Evolutionary conservation across 2,113 vertebrate species (phyloP), one percentile per base, ranked within the genome.

Genomic region (Dolichotis patagonum): DNA sequence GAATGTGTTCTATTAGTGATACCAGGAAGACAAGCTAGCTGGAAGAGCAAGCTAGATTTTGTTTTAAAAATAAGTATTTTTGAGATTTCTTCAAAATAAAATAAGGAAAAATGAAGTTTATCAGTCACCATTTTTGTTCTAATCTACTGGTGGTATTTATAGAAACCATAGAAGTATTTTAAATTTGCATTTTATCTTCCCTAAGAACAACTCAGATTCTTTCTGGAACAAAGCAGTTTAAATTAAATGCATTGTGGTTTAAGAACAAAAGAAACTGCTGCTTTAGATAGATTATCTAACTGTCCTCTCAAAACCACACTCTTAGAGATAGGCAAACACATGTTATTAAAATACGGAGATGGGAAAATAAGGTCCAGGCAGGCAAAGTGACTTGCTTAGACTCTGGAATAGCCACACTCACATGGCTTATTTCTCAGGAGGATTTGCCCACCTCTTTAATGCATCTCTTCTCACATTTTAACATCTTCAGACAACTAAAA

Each of bases 41-140:
- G 85, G 32, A 22, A 22, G 82, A 19, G 35, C 26, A 16, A 96
- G 54, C 30, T 86, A 62, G 49, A 82, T 52, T 91, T 93, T 38
- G 63, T 83, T 85, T 82, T n/a, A 69, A 96, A 96, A 95, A 30
- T 49, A 88, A 95, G 75, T 7, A 85, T 85, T 58, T 91, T 80
- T 24, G 95, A n/a, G 96, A 3, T 69, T 95, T 54, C 62, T 78
- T 84, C 62, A 85, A 90, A 95, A 77, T 41, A 71, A 87, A 92
- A 49, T 87, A 85, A 77, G 41, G 16, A 93, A 62, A 86, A 85
- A 71, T 73, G 63, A 95, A 82, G 38, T 9, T 88, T 67, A 3
- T 81, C 54, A 35, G 13, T 85, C 24, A 82, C 2, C 24, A n/a
- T 90, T 41, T 95, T 93, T 82, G 9, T n/a, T 94, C 88, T 88